These are phyloP conservation scores for Linepithema humile DNA, from an alignment of 1,140 invertebrate species.

Conservation along the genomic window DNA sequence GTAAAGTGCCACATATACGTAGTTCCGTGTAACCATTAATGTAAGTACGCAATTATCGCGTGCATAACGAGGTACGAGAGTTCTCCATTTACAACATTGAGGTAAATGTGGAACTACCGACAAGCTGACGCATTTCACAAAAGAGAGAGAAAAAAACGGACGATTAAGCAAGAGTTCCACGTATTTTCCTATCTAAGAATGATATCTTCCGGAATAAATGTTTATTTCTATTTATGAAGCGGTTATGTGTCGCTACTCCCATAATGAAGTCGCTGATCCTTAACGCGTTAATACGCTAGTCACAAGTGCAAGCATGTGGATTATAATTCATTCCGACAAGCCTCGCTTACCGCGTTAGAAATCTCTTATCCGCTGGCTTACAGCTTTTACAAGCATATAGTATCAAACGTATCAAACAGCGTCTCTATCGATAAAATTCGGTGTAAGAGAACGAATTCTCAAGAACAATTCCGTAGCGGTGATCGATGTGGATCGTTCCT, in stretches of 20 bases:
- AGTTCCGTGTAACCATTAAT: constrained; percentile 53
- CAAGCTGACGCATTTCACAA: constrained; percentile 26
- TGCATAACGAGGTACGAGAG: constrained; percentile 56
- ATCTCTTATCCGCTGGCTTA: constrained; percentile 9
- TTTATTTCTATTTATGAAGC: neutral
- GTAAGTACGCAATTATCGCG: constrained; percentile 56
- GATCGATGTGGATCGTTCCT: neutral
- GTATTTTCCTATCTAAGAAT: constrained; percentile 29
- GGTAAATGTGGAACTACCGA: constrained; percentile 25
- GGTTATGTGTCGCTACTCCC: neutral
- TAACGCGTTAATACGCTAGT: neutral
- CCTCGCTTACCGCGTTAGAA: constrained; percentile 4
- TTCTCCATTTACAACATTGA: constrained; percentile 43
- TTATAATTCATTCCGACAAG: constrained; percentile 3
- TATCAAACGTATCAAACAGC: neutral
- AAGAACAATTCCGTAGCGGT: neutral
- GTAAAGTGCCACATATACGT: constrained; percentile 35
- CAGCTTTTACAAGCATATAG: neutral
- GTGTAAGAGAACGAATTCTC: neutral
- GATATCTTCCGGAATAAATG: constrained; percentile 2
- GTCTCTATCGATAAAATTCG: neutral
- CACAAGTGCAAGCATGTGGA: neutral
- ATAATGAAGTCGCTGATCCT: neutral
- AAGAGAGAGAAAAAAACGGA: constrained; percentile 33
- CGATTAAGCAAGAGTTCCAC: neutral